phyloP scores from a whole-genome alignment of 2,113 vertebrate genomes.

The Ophthalmolycus amberensis region DNA sequence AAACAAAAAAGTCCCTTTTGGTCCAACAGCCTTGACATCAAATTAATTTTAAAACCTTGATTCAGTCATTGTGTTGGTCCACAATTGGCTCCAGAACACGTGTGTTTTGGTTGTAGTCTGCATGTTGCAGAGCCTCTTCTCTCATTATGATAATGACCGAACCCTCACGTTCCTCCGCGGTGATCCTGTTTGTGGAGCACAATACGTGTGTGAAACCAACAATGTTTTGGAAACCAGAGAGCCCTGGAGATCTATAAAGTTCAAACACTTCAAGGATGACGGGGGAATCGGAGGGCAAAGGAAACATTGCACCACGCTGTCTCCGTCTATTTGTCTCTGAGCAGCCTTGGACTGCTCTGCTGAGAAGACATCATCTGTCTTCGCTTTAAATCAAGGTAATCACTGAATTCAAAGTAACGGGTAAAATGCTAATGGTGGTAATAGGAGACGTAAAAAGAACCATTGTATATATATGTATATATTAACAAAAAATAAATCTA shows the following conservation, averaged over 20 bases:
- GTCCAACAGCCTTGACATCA: conserved; percentile 28
- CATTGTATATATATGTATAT: neutral
- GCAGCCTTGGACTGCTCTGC: conserved; percentile 36
- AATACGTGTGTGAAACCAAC: conserved; percentile 22
- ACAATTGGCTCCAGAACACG: neutral
- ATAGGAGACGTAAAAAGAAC: neutral
- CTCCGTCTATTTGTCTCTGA: conserved; percentile 42
- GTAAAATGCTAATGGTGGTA: neutral
- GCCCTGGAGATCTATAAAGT: conserved; percentile 44
- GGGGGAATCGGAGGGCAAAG: conserved; percentile 22
- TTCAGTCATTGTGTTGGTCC: conserved; percentile 16
- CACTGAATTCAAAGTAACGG: neutral
- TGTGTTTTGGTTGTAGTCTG: conserved; percentile 12
- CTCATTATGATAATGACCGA: conserved; percentile 55
- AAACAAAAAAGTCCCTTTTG: conserved; percentile 14
- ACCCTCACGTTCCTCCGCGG: conserved; percentile 48
- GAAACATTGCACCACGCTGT: conserved; percentile 40
- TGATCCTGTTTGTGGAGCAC: conserved; percentile 55
- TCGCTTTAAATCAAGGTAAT: conserved; percentile 4
- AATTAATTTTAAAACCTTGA: conserved; percentile 24
- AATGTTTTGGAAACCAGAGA: conserved; percentile 20
- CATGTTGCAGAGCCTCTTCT: conserved; percentile 23
- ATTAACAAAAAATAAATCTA: neutral
- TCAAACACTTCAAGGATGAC: conserved; percentile 24
- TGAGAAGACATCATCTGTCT: conserved; percentile 44